Evolutionary conservation across 1,140 invertebrate species (phyloP).

Genomic region (Aplysia californica): DNA sequence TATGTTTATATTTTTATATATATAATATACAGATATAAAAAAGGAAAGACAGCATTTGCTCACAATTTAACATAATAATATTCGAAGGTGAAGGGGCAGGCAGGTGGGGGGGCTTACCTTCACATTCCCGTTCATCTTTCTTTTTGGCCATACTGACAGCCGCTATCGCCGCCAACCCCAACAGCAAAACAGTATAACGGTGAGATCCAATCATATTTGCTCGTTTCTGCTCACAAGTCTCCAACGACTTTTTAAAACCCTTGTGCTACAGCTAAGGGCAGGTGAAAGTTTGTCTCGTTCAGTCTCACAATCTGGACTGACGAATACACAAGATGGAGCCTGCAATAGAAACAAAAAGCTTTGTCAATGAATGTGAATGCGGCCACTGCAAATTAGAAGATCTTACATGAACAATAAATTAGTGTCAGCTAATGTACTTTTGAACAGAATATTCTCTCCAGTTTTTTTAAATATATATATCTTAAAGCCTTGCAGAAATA

Average conservation of each 20-base stretch:
- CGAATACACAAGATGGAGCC: no score
- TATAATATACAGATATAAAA: background rate
- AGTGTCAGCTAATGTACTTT: background rate
- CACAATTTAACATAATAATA: background rate
- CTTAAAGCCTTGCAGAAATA: no score
- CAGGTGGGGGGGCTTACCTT: background rate
- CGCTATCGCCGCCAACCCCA: background rate
- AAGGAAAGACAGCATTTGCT: background rate
- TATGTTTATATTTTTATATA: background rate
- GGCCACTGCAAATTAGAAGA: no score
- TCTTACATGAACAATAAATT: background rate
- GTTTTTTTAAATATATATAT: no score
- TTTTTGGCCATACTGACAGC: background rate
- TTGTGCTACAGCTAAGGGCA: no score
- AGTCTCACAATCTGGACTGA: no score
- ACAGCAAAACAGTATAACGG: background rate
- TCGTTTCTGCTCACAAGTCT: background rate
- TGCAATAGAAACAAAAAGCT: no score
- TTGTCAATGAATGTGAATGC: no score
- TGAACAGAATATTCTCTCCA: no score
- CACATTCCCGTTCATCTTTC: slow-evolving; percentile 26
- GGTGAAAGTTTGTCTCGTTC: no score
- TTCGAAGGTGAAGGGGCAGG: background rate
- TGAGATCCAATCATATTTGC: background rate
- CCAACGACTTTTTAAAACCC: background rate